phyloP scores from a whole-genome alignment of 1,140 invertebrate genomes.

The Hylyphantes graminicola region DNA sequence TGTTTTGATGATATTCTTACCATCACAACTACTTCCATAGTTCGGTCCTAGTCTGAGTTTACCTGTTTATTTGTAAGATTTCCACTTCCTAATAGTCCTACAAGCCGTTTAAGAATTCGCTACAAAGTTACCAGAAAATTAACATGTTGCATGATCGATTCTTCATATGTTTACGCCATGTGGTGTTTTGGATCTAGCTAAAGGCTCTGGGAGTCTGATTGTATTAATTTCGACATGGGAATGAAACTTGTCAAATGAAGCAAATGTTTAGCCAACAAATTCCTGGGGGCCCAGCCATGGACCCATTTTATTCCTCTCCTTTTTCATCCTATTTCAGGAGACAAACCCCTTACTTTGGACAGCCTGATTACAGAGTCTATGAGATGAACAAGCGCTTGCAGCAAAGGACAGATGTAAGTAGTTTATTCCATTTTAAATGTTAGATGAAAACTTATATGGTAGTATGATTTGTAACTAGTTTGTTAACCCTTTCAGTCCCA shows the following conservation, averaged over 20 bases:
- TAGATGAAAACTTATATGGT: not conserved
- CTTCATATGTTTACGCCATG: conserved; percentile 18
- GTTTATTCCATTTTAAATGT: conserved; percentile 3
- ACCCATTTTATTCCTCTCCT: conserved; percentile 62
- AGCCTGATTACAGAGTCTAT: conserved; percentile 62
- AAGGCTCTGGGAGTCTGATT: conserved; percentile 39
- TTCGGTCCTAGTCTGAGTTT: too few relatives aligned
- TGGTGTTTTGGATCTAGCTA: conserved; percentile 4
- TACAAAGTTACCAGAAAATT: not conserved
- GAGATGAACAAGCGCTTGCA: conserved; percentile 62
- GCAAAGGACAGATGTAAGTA: conserved; percentile 61
- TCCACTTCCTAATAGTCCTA: too few relatives aligned
- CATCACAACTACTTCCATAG: not conserved
- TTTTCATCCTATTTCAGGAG: conserved; percentile 62
- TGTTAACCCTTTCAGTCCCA: too few relatives aligned
- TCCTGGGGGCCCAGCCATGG: conserved; percentile 60
- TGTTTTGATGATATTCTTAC: not conserved
- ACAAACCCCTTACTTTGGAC: conserved; percentile 62
- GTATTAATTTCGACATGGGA: conserved; percentile 34
- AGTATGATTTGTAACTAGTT: not conserved
- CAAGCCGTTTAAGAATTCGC: too few relatives aligned
- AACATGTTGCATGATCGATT: conserved; percentile 45
- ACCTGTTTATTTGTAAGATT: too few relatives aligned
- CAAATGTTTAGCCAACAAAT: conserved; percentile 62
- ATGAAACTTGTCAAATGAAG: conserved; percentile 60